Percentiles rank a stretch among this genome's conserved stretches.
Conservation (phyloP, 2,888 invertebrate species). For the Rhagophthalmus giganteus region DNA sequence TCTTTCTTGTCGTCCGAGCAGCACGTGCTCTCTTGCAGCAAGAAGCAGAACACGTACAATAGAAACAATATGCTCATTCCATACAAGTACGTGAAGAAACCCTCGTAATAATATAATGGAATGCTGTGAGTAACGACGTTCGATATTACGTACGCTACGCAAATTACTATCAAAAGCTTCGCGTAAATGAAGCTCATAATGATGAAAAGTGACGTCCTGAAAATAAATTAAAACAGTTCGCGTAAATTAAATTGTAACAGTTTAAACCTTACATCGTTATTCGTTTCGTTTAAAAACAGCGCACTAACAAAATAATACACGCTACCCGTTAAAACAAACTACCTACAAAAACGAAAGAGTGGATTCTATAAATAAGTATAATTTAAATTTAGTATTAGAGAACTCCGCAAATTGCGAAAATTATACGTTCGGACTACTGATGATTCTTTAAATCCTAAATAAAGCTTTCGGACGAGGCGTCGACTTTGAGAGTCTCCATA, state of each 20-base stretch:
- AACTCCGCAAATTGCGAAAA: conserved; percentile 26
- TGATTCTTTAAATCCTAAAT: too few species aligned
- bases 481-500: too few species aligned
- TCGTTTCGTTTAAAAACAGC: too few species aligned
- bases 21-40: conserved; percentile 88
- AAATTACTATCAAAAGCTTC: conserved; percentile 89
- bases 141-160: conserved; percentile 91
- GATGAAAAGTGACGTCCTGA: conserved; percentile 91
- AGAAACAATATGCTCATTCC: conserved; percentile 91
- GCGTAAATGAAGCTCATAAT: conserved; percentile 96
- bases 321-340: not conserved
- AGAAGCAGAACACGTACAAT: conserved; percentile 91
- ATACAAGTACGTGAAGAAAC: conserved; percentile 92
- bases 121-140: conserved; percentile 92
- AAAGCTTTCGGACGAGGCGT: too few species aligned
- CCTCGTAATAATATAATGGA: conserved; percentile 91
- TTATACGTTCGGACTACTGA: conserved; percentile 17
- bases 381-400: conserved; percentile 31
- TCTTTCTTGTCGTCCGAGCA: conserved; percentile 69
- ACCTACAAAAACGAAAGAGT: not conserved
- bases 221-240: conserved; percentile 44
- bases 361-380: conserved; percentile 31
- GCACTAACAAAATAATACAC: not conserved
- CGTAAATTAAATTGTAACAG: too few species aligned
- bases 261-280: too few species aligned